Evolutionary conservation across 2,888 invertebrate species (phyloP).

Genomic region (Netelia virgata): DNA sequence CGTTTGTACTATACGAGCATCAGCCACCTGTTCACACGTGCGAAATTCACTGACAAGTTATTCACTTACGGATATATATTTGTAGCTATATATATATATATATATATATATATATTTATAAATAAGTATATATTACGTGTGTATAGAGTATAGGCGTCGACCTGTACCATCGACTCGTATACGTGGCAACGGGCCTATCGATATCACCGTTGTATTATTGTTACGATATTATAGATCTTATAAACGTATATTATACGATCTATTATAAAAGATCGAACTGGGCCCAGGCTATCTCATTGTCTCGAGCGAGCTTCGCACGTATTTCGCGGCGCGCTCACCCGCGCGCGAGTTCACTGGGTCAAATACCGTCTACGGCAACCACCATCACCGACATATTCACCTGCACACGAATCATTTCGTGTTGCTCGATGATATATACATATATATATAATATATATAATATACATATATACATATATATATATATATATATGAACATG

Average conservation of each 20-base stretch:
- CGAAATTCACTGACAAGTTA: conserved; percentile 62
- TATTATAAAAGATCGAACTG: conserved; percentile 59
- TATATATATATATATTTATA: background rate
- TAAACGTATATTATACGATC: conserved; percentile 27
- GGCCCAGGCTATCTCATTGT: conserved; percentile 68
- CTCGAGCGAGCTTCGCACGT: conserved; percentile 63
- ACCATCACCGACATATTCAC: conserved; percentile 14
- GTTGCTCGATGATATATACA: conserved; percentile 18
- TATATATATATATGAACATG: conserved; percentile 12
- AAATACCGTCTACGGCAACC: conserved; percentile 60
- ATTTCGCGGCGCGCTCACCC: conserved; percentile 50
- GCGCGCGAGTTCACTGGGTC: conserved; percentile 66
- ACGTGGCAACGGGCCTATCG: conserved; percentile 37
- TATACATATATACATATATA: background rate
- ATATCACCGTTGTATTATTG: conserved; percentile 31
- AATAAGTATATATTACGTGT: background rate
- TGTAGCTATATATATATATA: background rate
- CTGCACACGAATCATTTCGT: conserved; percentile 50
- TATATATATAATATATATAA: background rate
- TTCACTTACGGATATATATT: conserved; percentile 40
- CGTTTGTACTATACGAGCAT: conserved; percentile 52
- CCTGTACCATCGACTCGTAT: conserved; percentile 31
- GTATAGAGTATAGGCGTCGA: background rate
- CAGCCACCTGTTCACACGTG: conserved; percentile 68
- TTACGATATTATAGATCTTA: conserved; percentile 11